Evolutionary conservation across 2,888 invertebrate species (phyloP).

Genomic region (Lasioglossum malachurum): DNA sequence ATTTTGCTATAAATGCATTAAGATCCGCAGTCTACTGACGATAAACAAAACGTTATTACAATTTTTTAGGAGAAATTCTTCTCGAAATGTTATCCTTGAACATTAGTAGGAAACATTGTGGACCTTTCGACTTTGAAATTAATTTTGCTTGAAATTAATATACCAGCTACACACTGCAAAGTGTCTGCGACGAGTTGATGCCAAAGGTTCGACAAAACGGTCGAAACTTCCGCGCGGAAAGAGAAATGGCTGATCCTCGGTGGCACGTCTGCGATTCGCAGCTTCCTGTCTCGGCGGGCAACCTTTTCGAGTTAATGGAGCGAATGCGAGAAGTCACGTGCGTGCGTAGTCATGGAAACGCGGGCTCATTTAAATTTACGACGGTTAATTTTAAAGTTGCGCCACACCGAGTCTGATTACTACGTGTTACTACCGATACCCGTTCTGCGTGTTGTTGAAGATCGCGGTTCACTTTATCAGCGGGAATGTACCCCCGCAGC

Average conservation of each 20-base stretch:
- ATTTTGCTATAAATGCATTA: too few species aligned
- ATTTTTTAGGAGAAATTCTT: too few species aligned
- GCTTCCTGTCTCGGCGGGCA: conserved; percentile 35
- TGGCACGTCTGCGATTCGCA: conserved; percentile 39
- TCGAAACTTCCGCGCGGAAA: neutral
- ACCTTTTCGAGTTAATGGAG: conserved; percentile 54
- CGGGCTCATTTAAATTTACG: conserved; percentile 69
- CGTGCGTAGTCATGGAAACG: conserved; percentile 30
- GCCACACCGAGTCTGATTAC: conserved; percentile 60
- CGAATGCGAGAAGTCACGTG: conserved; percentile 47
- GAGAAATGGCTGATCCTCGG: conserved; percentile 6
- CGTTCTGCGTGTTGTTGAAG: neutral
- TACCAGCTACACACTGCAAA: neutral
- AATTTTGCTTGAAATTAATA: too few species aligned
- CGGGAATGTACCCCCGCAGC: neutral
- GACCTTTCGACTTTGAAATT: too few species aligned
- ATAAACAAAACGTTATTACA: too few species aligned
- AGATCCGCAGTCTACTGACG: too few species aligned
- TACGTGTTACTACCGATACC: conserved; percentile 46
- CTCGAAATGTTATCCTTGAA: too few species aligned
- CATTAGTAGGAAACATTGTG: too few species aligned
- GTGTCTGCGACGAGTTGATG: neutral
- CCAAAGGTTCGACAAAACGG: conserved; percentile 2
- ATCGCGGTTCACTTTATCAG: conserved; percentile 4
- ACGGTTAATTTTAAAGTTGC: conserved; percentile 71